Evolutionary conservation across 2,113 vertebrate species (phyloP), one percentile per base, ranked within the genome.

Genomic region (Indicator indicator): DNA sequence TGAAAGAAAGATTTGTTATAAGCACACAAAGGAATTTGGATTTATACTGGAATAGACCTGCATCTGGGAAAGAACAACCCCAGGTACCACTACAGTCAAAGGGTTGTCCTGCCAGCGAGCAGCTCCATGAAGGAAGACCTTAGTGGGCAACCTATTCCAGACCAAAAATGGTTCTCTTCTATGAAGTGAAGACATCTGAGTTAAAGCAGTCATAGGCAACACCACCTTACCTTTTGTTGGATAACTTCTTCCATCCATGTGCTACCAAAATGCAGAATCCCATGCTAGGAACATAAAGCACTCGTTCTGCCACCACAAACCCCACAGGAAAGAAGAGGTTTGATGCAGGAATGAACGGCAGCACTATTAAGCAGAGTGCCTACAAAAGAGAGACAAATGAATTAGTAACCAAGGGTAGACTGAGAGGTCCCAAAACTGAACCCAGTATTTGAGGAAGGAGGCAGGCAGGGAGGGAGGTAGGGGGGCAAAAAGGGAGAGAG

Each of bases 311-410:
- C 90, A 99, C 98, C 38, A 99, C 99, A 9, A 99, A 99, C 46
- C 99, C 99, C 97, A 99, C 99, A 9, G 99, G 99, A 89, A 99
- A 99, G 97, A 99, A 99, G 69, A 99, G 98, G 91, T 99, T 99
- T 83, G 99, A 99, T 0, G 99, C 99, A 79, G 99, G 99, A 97
- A 99, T 98, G 85, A 99, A 99, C 30, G 99, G 99, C 19, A 99
- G 97, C 38, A 98, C 98, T 60, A 99, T 99, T 95, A 99, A 97
- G 94, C 98, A 99, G 87, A 99, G 98, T 33, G 99, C 99, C 99
- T 99, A 96, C 50, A 96, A 96, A 94, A 89, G 74, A 96, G 96
- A 91, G 15, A 18, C 19, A 95, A 81, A 73, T 16, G 4, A 67
- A 78, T 85, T 33, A 56, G 26, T 60, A 79, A 95, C 40, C 19